These are phyloP conservation scores for Himantopus leucocephalus DNA, from an alignment of 2,113 vertebrate species.

Conservation along the genomic window DNA sequence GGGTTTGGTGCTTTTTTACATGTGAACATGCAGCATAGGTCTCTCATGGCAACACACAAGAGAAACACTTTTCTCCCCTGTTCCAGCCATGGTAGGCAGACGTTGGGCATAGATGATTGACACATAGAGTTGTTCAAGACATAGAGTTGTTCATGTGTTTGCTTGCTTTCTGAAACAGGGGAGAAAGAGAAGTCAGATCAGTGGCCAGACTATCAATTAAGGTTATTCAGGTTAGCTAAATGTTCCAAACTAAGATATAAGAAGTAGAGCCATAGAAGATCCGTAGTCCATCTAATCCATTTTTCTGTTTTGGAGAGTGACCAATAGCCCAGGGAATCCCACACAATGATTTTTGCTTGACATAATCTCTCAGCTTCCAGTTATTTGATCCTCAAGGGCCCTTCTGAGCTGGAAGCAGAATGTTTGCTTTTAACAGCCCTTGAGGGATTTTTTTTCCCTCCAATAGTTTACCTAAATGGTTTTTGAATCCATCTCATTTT, in stretches of 20 bases:
- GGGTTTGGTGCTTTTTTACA: rapidly evolving
- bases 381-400: background rate
- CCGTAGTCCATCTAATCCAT: background rate
- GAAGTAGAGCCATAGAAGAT: background rate
- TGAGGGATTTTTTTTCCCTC: background rate
- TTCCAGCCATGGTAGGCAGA: background rate
- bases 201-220: background rate
- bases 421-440: background rate
- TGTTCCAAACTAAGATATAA: background rate
- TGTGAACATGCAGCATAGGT: background rate
- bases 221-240: background rate
- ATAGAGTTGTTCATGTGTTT: background rate
- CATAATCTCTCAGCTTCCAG: background rate
- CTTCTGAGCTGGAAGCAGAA: background rate
- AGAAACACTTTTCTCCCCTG: background rate
- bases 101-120: background rate
- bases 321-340: background rate
- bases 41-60: background rate
- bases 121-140: background rate
- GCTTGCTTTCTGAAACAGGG: background rate
- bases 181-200: background rate
- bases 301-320: background rate
- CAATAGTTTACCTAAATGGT: background rate
- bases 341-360: background rate
- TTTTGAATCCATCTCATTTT: background rate